Evolutionary conservation across 2,113 vertebrate genomes (phyloP).

Genomic region (Cebus imitator): DNA sequence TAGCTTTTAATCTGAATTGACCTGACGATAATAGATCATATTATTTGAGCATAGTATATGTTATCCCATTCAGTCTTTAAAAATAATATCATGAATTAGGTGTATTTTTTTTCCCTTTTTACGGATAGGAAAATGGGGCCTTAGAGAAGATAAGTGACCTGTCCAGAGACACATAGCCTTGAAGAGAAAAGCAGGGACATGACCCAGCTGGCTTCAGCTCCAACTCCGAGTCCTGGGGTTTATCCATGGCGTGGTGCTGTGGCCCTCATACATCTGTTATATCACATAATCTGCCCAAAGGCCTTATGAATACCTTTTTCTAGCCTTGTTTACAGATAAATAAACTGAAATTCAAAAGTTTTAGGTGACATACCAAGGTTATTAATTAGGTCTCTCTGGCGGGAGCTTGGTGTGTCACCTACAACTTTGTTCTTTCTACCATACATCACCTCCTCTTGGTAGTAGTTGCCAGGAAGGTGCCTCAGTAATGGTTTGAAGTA

Average conservation of each 20-base stretch:
- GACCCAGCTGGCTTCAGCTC: background rate
- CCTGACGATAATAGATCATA: background rate
- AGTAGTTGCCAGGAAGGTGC: background rate
- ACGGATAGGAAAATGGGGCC: background rate
- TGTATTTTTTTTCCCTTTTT: background rate
- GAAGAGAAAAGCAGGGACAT: background rate
- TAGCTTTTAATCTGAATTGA: background rate
- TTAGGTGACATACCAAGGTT: background rate
- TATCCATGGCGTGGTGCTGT: fast-evolving
- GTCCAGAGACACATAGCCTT: background rate
- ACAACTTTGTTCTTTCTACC: background rate
- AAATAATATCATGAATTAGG: background rate
- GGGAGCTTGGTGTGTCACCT: background rate
- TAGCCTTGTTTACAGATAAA: background rate
- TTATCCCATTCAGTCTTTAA: background rate
- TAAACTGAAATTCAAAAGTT: background rate
- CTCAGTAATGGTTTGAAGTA: background rate
- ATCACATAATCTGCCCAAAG: background rate
- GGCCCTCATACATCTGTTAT: background rate
- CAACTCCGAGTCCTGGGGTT: background rate
- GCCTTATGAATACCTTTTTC: background rate
- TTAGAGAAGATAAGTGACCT: background rate
- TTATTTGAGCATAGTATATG: background rate
- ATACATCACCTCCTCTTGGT: background rate
- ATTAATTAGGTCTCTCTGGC: background rate